Evolutionary conservation across 2,113 vertebrate species (phyloP).

Genomic region (Sardina pilchardus): DNA sequence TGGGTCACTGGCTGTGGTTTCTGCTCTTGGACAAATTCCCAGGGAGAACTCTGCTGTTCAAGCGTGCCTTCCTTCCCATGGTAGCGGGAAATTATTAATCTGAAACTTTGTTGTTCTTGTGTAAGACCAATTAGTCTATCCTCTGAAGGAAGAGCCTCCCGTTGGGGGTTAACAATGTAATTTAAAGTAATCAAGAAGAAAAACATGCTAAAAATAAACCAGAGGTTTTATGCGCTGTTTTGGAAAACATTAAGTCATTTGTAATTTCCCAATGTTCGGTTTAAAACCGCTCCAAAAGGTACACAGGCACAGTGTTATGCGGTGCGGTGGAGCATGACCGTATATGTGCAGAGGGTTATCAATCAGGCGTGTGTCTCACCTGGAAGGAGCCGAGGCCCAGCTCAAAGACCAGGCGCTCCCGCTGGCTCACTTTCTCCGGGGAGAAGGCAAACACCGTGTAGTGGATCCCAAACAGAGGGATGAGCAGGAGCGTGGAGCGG

Average conservation of each 20-base stretch:
- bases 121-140: background rate
- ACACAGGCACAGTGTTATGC: no score
- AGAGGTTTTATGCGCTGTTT: background rate
- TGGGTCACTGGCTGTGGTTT: background rate
- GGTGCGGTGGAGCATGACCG: no score
- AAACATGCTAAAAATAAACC: background rate
- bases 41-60: background rate
- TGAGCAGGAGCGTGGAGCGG: constrained; percentile 93
- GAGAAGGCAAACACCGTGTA: constrained; percentile 98
- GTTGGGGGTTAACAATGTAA: background rate
- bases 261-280: background rate
- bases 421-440: constrained; percentile 93
- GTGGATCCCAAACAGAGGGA: constrained; percentile 96
- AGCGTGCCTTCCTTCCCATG: background rate
- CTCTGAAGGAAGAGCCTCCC: background rate
- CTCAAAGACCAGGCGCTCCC: constrained; percentile 94
- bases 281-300: background rate
- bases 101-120: constrained; percentile 5
- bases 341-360: no score
- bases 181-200: background rate
- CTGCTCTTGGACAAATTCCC: background rate
- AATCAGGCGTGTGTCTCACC: no score
- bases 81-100: background rate
- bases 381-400: constrained; percentile 97
- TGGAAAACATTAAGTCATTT: background rate